Base-by-base conservation (phyloP, 2,113 vertebrate genomes). In the Rhea pennata region DNA sequence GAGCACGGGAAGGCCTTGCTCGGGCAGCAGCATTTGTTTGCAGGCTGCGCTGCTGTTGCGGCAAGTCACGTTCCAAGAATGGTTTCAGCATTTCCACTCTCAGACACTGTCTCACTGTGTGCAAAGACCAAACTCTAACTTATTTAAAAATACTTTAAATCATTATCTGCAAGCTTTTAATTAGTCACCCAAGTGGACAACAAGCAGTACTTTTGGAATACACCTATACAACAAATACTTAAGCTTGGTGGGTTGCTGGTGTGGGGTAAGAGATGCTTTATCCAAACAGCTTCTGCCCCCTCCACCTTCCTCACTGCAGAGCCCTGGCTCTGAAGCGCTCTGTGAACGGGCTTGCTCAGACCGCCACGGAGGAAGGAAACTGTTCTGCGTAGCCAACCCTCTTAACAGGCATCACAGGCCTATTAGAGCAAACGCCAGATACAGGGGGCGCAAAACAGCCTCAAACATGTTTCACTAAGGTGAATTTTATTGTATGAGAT, bases 1-100 rank as follows among this genome's bases (percentile, higher is more conserved):
- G 1, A 3, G 0, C 8, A 6, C 1, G 5, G 1, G 5, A 77
- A 48, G 9, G 15, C 20, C 2, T 56, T 17, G 6, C 12, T 70
- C 33, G 46, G 82, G 10, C 26, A 48, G 24, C 64, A 5, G 46
- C 87, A 36, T 46, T 29, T 1, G 1, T 46, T 39, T 22, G 12
- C 24, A 10, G 4, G 15, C 94, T 5, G 15, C 3, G 5, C 10
- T 56, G 90, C 62, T 80, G 70, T 53, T 87, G 31, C 15, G 1
- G 78, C 27, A 1, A 78, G 67, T 39, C 7, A 16, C 48, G 3
- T 53, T 78, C 80, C 82, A 5, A 0, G 3, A 48, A 27, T 48
- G 62, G 33, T 26, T 88, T 33, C 54, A 15, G 69, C 90, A 27
- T 59, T 87, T 86, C 70, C 27, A 8, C 9, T 1, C 23, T 54